Evolutionary conservation across 2,113 vertebrate genomes (phyloP), one percentile per base, ranked within the genome.

Genomic region (Hiodon tergisus): DNA sequence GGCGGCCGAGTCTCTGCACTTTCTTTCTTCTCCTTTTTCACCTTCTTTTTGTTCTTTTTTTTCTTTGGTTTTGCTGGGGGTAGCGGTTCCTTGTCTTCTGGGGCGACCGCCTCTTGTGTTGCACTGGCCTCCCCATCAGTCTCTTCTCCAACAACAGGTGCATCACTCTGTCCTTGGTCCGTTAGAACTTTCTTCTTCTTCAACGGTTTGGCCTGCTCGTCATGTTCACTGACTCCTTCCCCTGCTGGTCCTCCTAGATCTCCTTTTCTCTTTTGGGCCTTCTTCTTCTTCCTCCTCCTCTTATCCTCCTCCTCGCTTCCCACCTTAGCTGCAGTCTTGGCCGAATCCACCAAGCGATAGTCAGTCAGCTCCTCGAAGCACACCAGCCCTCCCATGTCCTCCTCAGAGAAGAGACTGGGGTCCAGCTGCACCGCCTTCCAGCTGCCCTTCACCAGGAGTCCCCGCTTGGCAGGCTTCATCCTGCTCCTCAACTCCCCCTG

Each of bases 351-450:
- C 74, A 97, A 71, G 1, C 82, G 85, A 77, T 99, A 99, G 14
- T 93, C 89, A 1, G 91, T 93, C 72, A 99, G 93, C 52, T 99
- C 96, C 81, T 99, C 97, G 79, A 98, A 93, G 70, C 95, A 98
- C 0, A 98, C 90, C 17, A 98, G 85, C 46, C 93, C 92, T 59
- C 85, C 87, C 81, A 98, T 81, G 7, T 93, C 92, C 66, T 94
- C 94, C n/a, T 94, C 92, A 4, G 90, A 89, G 75, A 97, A 94
- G 0, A 97, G 6, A 70, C 84, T 90, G 1, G 95, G 94, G 73
- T 98, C 95, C 0, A 98, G 85, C 3, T 89, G 73, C 3, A 99
- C 78, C 0, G 89, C 83, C 82, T 95, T 95, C 97, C 97, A 99
- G 58, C 89, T 78, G 2, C 97, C 96, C 59, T 85, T 87, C 31